phyloP scores from a whole-genome alignment of 2,113 vertebrate genomes.

The Penelope pileata region DNA sequence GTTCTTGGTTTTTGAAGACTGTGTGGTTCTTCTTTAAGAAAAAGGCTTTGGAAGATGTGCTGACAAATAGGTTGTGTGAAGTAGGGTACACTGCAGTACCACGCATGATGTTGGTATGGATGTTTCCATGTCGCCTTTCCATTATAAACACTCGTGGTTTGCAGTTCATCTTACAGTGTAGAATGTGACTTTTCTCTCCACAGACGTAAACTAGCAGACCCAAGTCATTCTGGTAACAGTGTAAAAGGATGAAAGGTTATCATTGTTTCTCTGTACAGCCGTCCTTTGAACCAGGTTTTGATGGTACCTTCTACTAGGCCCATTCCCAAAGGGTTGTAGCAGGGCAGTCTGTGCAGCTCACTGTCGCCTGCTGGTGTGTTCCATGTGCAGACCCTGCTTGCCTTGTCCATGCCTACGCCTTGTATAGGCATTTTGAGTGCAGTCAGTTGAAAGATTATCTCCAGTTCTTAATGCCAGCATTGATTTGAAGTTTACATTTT shows the following conservation, averaged over 20 bases:
- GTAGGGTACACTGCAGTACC: background rate
- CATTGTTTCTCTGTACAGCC: background rate
- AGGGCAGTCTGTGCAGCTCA: background rate
- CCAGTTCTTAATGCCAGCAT: background rate
- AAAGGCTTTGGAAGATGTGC: background rate
- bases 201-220: background rate
- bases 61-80: background rate
- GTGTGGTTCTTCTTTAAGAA: background rate
- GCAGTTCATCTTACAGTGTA: background rate
- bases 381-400: background rate
- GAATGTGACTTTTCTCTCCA: background rate
- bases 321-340: background rate
- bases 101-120: background rate
- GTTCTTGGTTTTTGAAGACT: background rate
- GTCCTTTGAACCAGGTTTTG: background rate
- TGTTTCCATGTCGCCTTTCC: background rate
- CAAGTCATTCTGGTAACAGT: background rate
- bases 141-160: background rate
- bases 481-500: background rate
- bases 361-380: background rate
- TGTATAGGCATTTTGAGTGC: background rate
- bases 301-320: background rate
- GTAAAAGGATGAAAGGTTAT: background rate
- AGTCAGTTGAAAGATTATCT: background rate
- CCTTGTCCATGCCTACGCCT: background rate